Conservation (phyloP, 2,113 vertebrate species). For the Trichechus manatus region DNA sequence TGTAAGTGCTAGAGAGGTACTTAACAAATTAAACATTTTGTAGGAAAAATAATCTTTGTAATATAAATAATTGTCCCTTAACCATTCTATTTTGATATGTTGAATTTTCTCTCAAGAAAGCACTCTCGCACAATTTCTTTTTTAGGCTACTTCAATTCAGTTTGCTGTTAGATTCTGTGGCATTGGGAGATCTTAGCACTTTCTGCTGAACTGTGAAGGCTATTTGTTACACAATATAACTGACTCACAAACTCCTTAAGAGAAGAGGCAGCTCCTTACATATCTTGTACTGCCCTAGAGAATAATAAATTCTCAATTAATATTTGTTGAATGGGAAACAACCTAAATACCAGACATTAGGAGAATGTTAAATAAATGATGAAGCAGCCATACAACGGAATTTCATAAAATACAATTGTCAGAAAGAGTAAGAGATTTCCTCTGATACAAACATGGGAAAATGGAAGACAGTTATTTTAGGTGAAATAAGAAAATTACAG, state of each 20-base stretch:
- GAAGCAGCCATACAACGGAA: not conserved
- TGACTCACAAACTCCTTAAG: slow-evolving; percentile 51
- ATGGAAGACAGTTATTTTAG: not conserved
- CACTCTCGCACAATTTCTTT: slow-evolving; percentile 6
- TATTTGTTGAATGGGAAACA: not conserved
- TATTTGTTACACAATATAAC: slow-evolving; percentile 45
- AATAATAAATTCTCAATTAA: not conserved
- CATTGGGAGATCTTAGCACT: slow-evolving; percentile 22
- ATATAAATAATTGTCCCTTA: slow-evolving; percentile 59
- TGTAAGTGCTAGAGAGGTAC: not conserved
- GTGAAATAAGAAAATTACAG: not conserved
- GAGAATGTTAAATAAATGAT: not conserved
- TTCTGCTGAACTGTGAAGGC: slow-evolving; percentile 42
- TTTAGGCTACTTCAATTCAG: not conserved
- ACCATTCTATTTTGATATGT: slow-evolving; percentile 34
- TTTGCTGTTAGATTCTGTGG: slow-evolving; percentile 1
- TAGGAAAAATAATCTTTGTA: slow-evolving; percentile 48
- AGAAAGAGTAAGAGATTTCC: not conserved
- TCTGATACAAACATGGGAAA: not conserved
- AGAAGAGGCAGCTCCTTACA: not conserved
- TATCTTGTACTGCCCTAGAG: not conserved
- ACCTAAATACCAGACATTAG: not conserved
- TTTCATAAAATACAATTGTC: not conserved
- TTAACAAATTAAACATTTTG: slow-evolving; percentile 58
- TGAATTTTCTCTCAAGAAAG: slow-evolving; percentile 62